Evolutionary conservation across 2,888 invertebrate genomes (phyloP), one percentile per base, ranked within the genome.

Genomic region (Drosophila quasianomalipes): DNA sequence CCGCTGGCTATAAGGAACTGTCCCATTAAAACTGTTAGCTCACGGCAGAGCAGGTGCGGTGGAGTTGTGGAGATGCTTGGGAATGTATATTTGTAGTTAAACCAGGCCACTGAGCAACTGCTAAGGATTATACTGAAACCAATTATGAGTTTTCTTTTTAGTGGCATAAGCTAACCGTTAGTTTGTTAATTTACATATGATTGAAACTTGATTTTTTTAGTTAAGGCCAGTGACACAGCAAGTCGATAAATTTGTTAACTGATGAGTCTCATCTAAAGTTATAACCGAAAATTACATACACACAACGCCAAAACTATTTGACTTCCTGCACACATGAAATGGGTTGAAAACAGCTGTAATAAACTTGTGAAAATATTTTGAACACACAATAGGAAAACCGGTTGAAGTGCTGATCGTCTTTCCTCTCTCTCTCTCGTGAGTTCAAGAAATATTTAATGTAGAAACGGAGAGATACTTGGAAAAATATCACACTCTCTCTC

Each of bases 21-120:
- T 64, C 64, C 61, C 54, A 75, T 76, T 69, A 64, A 64, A 70
- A 41, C 44, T 44, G 41, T 31, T 30, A 26, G 58, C 1, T 5
- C n/a, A 41, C 16, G 30, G 30, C 4, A 41, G n/a, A 39, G 28
- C 16, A 9, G 4, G 28, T 28, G 7, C 28, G 39, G 9, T 16
- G 16, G 16, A 12, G 30, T 28, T 28, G 22, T 57, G n/a, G 14
- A 30, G n/a, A 28, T 58, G 30, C 58, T 22, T 9, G 19, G 30
- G 1, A 10, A 28, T 54, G 14, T 35, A n/a, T 4, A n/a, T 30
- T 61, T 37, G 30, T 19, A 26, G 33, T 33, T 47, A 47, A 26
- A 47, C n/a, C 35, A 53, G 35, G 53, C 35, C 35, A 22, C 4
- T 35, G n/a, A 35, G 14, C 10, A 60, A 35, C n/a, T 26, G 35